Evolutionary conservation across 2,888 invertebrate genomes (phyloP), one percentile per base, ranked within the genome.

Genomic region (Phymatocera aterrima): DNA sequence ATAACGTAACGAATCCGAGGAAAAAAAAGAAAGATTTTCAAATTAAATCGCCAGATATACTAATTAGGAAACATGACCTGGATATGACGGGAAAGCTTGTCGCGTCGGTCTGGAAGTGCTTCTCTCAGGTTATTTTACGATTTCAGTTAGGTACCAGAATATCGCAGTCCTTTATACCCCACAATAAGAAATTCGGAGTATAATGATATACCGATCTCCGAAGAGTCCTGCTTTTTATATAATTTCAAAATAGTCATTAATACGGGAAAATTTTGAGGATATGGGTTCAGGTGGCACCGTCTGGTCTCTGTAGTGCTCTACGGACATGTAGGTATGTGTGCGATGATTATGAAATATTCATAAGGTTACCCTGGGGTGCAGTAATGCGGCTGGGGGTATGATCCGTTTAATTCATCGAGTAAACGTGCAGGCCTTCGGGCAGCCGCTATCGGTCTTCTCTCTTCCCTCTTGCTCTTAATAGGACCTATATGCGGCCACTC

Each of bases 321-420:
- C n/a, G n/a, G 12, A 5, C n/a, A 57, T 18, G 46, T 15, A 46
- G 12, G 57, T 57, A 57, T 57, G 57, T 57, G 46, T 68, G 68
- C n/a, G 46, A 43, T 68, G 68, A 68, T 68, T 68, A 68, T 68
- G 46, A 68, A 68, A 68, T 68, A 68, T 68, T 43, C 68, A 68
- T 68, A 46, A 68, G 68, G 46, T 68, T 46, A 46, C 68, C 43
- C 43, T 46, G 24, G 68, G 68, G 43, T 68, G 68, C 68, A 68
- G 43, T 68, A 68, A 68, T 68, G 46, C 43, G 68, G 68, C 15
- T 31, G 40, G 43, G 68, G 43, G 68, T 24, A 68, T 68, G 68
- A 68, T 68, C 68, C 68, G 68, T 43, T 68, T 68, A 68, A 68
- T 68, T 68, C 40, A 68, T 64, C 28, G 68, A 34, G 68, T 68